phyloP scores from a whole-genome alignment of 2,888 invertebrate genomes.

The Dusona sp. region DNA sequence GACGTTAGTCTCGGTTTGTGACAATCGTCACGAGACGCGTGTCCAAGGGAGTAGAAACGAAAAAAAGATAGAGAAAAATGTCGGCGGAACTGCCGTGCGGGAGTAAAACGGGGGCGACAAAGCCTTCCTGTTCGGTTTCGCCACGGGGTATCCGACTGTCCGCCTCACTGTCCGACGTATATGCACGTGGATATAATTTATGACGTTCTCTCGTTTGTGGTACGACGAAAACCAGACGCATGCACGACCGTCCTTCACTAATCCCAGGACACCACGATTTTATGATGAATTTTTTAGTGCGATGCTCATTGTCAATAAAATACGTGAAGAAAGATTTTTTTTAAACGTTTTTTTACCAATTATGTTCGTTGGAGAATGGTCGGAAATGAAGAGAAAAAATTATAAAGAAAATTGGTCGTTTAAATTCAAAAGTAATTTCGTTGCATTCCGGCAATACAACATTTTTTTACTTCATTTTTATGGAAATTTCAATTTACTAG shows the following conservation, averaged over 20 bases:
- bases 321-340: not conserved
- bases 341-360: not conserved
- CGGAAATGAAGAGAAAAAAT: not conserved
- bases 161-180: slow-evolving; percentile 71
- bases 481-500: not conserved
- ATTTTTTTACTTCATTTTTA: not conserved
- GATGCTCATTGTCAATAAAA: slow-evolving; percentile 7
- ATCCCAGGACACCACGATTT: slow-evolving; percentile 37
- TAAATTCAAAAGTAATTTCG: not conserved
- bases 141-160: slow-evolving; percentile 78
- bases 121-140: slow-evolving; percentile 77
- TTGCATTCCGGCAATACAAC: not conserved
- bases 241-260: slow-evolving; percentile 46
- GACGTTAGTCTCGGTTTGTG: slow-evolving; percentile 57
- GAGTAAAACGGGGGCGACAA: slow-evolving; percentile 76
- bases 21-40: slow-evolving; percentile 59
- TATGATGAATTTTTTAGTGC: slow-evolving; percentile 7
- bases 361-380: not conserved
- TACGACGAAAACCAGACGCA: slow-evolving; percentile 53
- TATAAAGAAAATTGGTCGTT: not conserved
- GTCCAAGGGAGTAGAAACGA: slow-evolving; percentile 35
- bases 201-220: slow-evolving; percentile 54
- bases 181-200: slow-evolving; percentile 63
- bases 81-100: slow-evolving; percentile 45
- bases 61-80: not conserved